These are phyloP conservation scores for Temnothorax curvispinosus DNA, from an alignment of 1,140 invertebrate species.

Conservation along the genomic window DNA sequence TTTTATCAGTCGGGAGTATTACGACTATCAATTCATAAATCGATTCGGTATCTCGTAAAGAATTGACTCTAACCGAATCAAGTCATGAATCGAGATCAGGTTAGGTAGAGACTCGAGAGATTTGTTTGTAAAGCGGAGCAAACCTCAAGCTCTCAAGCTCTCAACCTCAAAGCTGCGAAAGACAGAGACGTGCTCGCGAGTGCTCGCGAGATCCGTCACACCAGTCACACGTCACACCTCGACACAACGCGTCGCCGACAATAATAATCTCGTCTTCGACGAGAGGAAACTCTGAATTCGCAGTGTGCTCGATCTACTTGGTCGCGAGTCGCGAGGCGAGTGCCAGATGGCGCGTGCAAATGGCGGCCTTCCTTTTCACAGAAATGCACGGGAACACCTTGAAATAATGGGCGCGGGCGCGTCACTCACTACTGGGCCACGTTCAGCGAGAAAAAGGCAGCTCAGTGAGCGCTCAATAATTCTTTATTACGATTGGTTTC, in stretches of 20 bases:
- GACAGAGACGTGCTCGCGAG: neutral
- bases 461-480: too few species aligned
- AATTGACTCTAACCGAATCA: neutral
- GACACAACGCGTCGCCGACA: neutral
- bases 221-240: neutral
- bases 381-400: neutral
- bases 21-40: neutral
- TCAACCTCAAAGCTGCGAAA: constrained; percentile 21
- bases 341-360: constrained; percentile 52
- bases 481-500: too few species aligned
- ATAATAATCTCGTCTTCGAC: constrained; percentile 25
- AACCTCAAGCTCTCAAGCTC: neutral
- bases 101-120: neutral
- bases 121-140: neutral
- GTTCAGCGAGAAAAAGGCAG: too few species aligned
- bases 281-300: constrained; percentile 37
- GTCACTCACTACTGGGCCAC: too few species aligned
- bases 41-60: neutral
- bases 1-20: neutral
- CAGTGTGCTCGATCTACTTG: neutral
- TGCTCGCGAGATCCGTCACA: neutral
- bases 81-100: neutral
- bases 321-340: neutral
- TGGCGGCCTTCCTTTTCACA: neutral
- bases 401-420: neutral